Conservation (phyloP, 1,140 invertebrate genomes). For the Eriosoma lanigerum region DNA sequence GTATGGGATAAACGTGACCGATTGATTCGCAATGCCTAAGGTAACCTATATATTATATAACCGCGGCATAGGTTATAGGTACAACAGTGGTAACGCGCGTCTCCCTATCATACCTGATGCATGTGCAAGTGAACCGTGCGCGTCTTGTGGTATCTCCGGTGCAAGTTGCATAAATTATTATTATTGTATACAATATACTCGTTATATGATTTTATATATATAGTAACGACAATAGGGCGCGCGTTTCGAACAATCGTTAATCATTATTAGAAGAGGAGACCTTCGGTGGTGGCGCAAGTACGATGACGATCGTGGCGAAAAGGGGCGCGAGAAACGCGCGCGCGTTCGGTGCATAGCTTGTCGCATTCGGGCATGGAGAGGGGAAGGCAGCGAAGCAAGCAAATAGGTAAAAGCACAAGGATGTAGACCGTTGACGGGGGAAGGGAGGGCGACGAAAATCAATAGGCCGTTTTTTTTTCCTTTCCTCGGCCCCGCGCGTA, state of each 20-base stretch:
- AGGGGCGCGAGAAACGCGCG: background rate
- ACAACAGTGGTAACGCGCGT: too few species aligned
- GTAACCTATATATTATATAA: too few species aligned
- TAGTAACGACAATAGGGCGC: background rate
- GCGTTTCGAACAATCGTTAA: background rate
- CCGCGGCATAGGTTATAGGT: too few species aligned
- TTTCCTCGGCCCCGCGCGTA: background rate
- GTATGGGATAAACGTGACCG: too few species aligned
- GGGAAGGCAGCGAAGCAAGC: background rate
- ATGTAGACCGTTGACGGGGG: background rate
- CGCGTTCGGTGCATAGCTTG: background rate
- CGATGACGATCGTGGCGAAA: background rate
- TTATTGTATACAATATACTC: too few species aligned
- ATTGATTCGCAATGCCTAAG: too few species aligned
- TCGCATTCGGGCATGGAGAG: background rate
- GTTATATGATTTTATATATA: too few species aligned
- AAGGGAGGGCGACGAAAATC: conserved; percentile 22
- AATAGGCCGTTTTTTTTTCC: conserved; percentile 48
- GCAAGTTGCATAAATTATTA: too few species aligned
- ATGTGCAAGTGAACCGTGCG: too few species aligned
- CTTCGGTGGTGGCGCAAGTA: conserved; percentile 7
- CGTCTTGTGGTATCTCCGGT: too few species aligned
- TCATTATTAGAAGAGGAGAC: background rate
- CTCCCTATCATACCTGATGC: too few species aligned
- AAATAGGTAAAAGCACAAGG: background rate